Evolutionary conservation across 2,113 vertebrate species (phyloP).

Genomic region (Pontoporia blainvillei): DNA sequence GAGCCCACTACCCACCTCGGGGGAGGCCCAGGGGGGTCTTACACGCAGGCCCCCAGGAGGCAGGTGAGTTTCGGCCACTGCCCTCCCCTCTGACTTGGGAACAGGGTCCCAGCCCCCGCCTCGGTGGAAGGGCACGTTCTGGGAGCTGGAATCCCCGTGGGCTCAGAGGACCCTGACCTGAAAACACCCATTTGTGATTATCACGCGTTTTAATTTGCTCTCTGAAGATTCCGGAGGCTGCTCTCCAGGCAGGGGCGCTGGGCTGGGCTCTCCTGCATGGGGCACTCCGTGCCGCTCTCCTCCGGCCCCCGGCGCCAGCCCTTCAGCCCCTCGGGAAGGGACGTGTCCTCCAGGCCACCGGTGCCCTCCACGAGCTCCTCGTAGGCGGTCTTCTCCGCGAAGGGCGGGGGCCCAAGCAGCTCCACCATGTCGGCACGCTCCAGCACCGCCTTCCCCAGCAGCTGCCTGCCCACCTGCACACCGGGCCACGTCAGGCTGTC

Average conservation of each 20-base stretch:
- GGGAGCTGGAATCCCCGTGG: background rate
- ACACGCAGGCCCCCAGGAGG: no score
- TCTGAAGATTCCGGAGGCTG: background rate
- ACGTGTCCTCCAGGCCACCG: conserved; percentile 76
- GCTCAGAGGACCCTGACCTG: background rate
- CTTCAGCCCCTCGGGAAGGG: conserved; percentile 77
- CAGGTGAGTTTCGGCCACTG: background rate
- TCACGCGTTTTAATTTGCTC: background rate
- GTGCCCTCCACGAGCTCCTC: conserved; percentile 81
- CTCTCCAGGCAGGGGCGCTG: background rate
- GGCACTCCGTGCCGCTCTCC: background rate
- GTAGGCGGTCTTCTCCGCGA: conserved; percentile 75
- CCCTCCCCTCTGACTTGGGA: background rate
- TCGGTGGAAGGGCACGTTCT: background rate
- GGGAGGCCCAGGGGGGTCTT: background rate
- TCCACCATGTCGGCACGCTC: conserved; percentile 78
- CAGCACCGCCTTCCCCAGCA: conserved; percentile 81
- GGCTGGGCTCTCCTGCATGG: background rate
- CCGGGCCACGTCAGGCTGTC: no score
- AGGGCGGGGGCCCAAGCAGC: conserved; percentile 76
- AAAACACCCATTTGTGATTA: background rate
- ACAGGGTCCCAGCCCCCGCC: background rate
- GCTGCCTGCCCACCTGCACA: conserved; percentile 73
- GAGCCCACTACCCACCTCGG: background rate
- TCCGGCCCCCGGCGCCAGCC: conserved; percentile 73